A percentile compares a stretch with the other conserved stretches of the same genome.
Conservation (phyloP, 2,797 vertebrate genomes). For the Masticophis lateralis region DNA sequence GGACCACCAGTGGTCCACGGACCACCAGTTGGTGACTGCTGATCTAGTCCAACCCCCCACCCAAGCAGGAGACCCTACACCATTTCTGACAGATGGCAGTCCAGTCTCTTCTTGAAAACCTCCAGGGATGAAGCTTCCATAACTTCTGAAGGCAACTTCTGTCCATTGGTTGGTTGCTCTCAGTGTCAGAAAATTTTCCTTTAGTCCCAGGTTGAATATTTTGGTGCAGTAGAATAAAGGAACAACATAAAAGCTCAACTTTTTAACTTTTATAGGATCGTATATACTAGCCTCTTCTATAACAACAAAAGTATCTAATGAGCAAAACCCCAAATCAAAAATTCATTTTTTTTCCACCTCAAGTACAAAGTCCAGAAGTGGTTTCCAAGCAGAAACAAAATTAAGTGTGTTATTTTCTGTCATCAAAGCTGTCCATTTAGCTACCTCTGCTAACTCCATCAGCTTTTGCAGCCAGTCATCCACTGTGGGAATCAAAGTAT, state of each 20-base stretch:
- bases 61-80: too few species aligned
- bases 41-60: too few species aligned
- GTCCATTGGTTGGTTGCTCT: too few species aligned
- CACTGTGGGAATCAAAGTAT: not conserved
- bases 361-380: not conserved
- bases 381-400: not conserved
- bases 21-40: too few species aligned
- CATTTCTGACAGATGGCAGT: too few species aligned
- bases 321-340: not conserved
- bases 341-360: not conserved
- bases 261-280: not conserved
- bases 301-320: not conserved
- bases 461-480: not conserved
- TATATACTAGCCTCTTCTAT: not conserved
- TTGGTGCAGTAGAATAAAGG: not conserved
- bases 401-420: not conserved
- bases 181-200: too few species aligned
- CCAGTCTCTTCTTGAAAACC: too few species aligned
- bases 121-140: too few species aligned
- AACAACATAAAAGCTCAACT: not conserved
- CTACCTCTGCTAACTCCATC: not conserved
- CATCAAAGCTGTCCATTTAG: not conserved
- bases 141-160: too few species aligned
- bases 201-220: not conserved
- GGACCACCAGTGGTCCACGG: too few species aligned